Evolutionary conservation across 2,113 vertebrate genomes (phyloP), one percentile per base, ranked within the genome.

Genomic region (Microcebus griseorufus): DNA sequence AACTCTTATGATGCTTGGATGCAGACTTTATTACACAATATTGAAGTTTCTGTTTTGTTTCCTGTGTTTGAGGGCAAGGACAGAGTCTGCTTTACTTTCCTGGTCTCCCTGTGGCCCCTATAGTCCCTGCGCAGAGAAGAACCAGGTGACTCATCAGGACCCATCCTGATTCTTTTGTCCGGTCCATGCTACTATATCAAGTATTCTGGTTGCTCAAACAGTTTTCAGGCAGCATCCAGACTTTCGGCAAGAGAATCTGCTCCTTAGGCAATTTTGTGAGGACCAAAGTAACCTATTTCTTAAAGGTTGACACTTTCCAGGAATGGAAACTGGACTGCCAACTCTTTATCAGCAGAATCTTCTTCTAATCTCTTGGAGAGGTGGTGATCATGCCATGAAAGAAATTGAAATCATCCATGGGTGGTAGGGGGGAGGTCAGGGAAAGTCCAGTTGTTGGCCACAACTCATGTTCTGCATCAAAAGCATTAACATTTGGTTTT

Each of bases 111-210:
- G 48, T 9, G 39, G 13, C 48, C 79, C 75, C 34, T 1, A 2
- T 0, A 11, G 42, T 25, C 34, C 9, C 37, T 34, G 17, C 10
- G 79, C 34, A 67, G 72, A 81, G 42, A 32, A 29, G 23, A 90
- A 2, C 51, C 48, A 29, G 32, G 4, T 70, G 51, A 42, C 51
- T 39, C 1, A 0, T 53, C 12, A 39, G 20, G 16, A 69, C 1
- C 9, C 6, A 3, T 16, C 12, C 29, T 55, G 23, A 25, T 45
- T 60, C 78, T 23, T 81, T 10, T 48, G 53, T 42, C 11, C 17
- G 9, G 18, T 27, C 25, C 72, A 1, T 2, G 2, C 16, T 23
- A 9, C 27, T 7, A 1, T 17, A 0, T 16, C 37, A 84, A 51
- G 27, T 37, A 2, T 91, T 67, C 45, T 51, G 34, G 25, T 55